These are phyloP conservation scores for Paramormyrops kingsleyae DNA, from an alignment of 2,113 vertebrate species.

Conservation along the genomic window DNA sequence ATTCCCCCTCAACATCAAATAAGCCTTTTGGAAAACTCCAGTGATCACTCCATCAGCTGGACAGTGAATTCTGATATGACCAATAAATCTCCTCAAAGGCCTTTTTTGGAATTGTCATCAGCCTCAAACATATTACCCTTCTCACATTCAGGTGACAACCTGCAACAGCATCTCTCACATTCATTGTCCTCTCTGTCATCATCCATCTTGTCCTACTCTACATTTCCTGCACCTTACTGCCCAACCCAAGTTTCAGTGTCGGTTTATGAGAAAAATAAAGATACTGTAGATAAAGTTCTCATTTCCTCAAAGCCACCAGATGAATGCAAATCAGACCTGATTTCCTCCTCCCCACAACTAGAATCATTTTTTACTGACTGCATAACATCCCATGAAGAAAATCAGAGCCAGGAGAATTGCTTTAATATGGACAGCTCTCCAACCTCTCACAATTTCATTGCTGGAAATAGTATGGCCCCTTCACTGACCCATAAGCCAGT, in stretches of 20 bases:
- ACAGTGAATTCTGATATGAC: constrained; percentile 66
- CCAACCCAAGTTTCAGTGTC: constrained; percentile 63
- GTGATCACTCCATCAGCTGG: constrained; percentile 75
- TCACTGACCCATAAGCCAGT: constrained; percentile 64
- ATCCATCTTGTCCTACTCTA: constrained; percentile 67
- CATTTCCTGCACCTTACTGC: constrained; percentile 69
- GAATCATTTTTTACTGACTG: constrained; percentile 79
- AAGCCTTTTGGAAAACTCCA: constrained; percentile 60
- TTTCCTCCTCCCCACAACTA: constrained; percentile 67
- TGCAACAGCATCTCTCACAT: constrained; percentile 50
- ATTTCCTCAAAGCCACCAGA: constrained; percentile 52
- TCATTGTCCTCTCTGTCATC: constrained; percentile 63
- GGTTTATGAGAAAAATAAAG: constrained; percentile 73
- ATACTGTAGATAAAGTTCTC: constrained; percentile 60
- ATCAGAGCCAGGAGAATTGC: constrained; percentile 57
- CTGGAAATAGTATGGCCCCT: constrained; percentile 52
- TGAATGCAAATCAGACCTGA: constrained; percentile 53
- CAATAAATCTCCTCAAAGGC: constrained; percentile 78
- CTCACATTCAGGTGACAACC: constrained; percentile 63
- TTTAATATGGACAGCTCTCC: constrained; percentile 61
- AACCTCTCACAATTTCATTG: constrained; percentile 55
- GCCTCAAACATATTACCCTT: constrained; percentile 67
- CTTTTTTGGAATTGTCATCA: constrained; percentile 72
- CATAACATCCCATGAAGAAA: constrained; percentile 66
- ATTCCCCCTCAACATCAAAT: constrained; percentile 51